Evolutionary conservation across 2,888 invertebrate species (phyloP).

Genomic region (Cosmorhoe ocellata): DNA sequence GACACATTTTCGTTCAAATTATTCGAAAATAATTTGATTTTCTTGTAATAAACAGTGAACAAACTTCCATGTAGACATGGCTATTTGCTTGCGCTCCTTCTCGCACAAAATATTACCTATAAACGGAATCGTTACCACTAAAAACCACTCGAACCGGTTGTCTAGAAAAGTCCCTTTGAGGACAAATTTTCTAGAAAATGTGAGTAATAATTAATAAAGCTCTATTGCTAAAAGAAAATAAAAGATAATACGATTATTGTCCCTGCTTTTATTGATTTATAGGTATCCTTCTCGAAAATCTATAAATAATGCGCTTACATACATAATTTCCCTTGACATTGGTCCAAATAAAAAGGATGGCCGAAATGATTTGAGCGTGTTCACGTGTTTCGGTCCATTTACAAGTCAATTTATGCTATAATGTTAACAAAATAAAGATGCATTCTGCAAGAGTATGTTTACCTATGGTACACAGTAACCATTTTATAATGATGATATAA

Average conservation of each 20-base stretch:
- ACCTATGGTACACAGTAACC: conserved; percentile 9
- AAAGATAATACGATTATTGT: too few species aligned
- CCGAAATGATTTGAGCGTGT: conserved; percentile 21
- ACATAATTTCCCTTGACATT: conserved; percentile 53
- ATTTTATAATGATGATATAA: conserved; percentile 26
- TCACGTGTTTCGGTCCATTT: conserved; percentile 44
- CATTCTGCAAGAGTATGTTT: conserved; percentile 23
- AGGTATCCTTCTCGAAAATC: too few species aligned
- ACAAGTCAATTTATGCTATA: conserved; percentile 22
- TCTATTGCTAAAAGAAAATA: too few species aligned
- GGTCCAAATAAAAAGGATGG: conserved; percentile 48
- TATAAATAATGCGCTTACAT: too few species aligned
- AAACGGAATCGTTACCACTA: conserved; percentile 77
- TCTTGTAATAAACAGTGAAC: conserved; percentile 40
- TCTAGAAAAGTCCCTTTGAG: conserved; percentile 74
- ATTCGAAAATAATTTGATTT: conserved; percentile 49
- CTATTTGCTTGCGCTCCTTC: conserved; percentile 81
- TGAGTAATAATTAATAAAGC: too few species aligned
- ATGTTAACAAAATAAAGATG: neutral
- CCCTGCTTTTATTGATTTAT: too few species aligned
- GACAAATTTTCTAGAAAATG: conserved; percentile 80
- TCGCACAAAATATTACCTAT: conserved; percentile 80
- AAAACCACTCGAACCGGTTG: conserved; percentile 77
- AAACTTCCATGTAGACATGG: conserved; percentile 68
- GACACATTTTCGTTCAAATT: conserved; percentile 58